Evolutionary conservation across 2,888 invertebrate species (phyloP).

Genomic region (Campoplex capitator): DNA sequence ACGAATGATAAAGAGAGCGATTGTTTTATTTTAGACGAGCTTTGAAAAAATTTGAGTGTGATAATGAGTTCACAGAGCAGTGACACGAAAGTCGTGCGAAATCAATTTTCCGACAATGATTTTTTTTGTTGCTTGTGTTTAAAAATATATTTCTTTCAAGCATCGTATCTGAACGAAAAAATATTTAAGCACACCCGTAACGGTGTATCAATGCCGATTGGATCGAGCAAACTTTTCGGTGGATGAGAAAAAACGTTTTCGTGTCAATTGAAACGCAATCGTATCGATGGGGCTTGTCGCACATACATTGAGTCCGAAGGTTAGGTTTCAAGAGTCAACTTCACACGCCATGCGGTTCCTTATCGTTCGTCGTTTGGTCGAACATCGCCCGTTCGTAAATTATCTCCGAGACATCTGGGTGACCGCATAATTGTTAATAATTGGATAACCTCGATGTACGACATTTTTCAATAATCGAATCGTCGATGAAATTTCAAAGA

Average conservation of each 20-base stretch:
- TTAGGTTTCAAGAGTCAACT: slow-evolving; percentile 59
- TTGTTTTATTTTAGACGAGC: not conserved
- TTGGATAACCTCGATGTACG: not conserved
- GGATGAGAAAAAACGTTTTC: not conserved
- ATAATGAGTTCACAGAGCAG: not conserved
- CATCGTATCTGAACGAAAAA: not conserved
- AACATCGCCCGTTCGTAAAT: slow-evolving; percentile 1
- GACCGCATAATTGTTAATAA: slow-evolving; percentile 43
- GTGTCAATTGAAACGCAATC: slow-evolving; percentile 1
- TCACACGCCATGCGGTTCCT: slow-evolving; percentile 59
- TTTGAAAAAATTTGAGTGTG: not conserved
- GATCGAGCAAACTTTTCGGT: not conserved
- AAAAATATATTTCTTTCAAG: not conserved
- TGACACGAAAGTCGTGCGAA: not conserved
- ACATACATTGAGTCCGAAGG: slow-evolving; percentile 57
- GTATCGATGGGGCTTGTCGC: slow-evolving; percentile 31
- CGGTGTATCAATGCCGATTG: not conserved
- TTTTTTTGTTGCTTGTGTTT: not conserved
- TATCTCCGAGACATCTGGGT: not conserved
- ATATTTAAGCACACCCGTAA: not conserved
- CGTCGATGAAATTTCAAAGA: not conserved
- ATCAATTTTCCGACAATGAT: not conserved
- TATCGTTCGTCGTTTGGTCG: slow-evolving; percentile 57
- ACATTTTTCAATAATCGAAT: not conserved
- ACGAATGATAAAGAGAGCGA: not conserved